Evolutionary conservation across 2,113 vertebrate species (phyloP).

Genomic region (human): GRCh38 chr5:5953501-5954000

Average conservation of each 20-base stretch:
- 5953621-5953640: constrained; percentile 59
- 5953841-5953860: rapidly evolving
- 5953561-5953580: background rate
- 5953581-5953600: background rate
- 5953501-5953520: background rate
- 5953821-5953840: rapidly evolving
- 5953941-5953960: background rate
- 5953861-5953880: background rate
- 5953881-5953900: background rate
- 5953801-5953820: rapidly evolving
- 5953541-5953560: background rate
- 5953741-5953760: background rate
- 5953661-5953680: constrained; percentile 19
- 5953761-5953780: constrained; percentile 33
- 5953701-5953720: background rate
- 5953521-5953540: background rate
- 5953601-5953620: constrained; percentile 44
- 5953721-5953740: background rate
- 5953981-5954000: background rate
- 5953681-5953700: constrained; percentile 2
- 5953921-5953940: background rate
- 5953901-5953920: background rate
- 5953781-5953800: rapidly evolving
- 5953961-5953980: background rate
- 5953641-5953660: constrained; percentile 55